Evolutionary conservation across 2,797 vertebrate genomes (phyloP), one percentile per base, ranked within the genome.

Genomic region (Tympanoctomys barrerae): DNA sequence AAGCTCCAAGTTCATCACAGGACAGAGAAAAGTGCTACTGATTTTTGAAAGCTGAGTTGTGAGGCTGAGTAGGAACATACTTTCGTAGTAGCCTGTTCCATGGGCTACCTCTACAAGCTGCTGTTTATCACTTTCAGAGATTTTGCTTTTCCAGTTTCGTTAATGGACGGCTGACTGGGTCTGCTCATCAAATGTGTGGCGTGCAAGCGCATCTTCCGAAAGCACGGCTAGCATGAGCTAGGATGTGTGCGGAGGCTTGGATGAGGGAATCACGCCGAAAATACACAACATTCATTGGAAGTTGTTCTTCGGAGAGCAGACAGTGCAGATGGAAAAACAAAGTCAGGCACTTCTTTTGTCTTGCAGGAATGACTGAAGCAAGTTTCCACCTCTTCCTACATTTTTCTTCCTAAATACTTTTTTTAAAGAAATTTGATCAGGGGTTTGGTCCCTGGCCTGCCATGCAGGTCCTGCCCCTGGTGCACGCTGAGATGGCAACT

Each of bases 121-220:
- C 97, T 98, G 97, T 98, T 98, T 98, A 94, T 98, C 97, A 98
- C 98, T 98, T 97, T 97, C 96, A 93, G 92, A 98, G 96, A 96
- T 79, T 94, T 94, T 92, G 97, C 95, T 96, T 98, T 98, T 98
- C 96, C 93, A 98, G 97, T 98, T 98, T 98, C 57, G 2, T 93
- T 98, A 98, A 98, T 95, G 97, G 94, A 95, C 96, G 92, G 93
- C 97, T 98, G 98, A 98, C 98, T 98, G 98, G 97, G 98, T 98
- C 97, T 97, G 90, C 97, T 98, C 97, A 98, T 98, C 98, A 98
- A 98, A 97, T 96, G 91, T 97, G 89, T 80, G 98, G 98, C 98
- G 94, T 88, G 96, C 97, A 98, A 98, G 88, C 61, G 94, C 91
- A 89, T 97, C 96, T 98, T 96, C 97, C 97, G 91, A 97, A 98